A percentile compares a stretch with the other conserved stretches of the same genome.
These are phyloP conservation scores for Perizoma affinitatum DNA, from an alignment of 2,888 invertebrate species.

Conservation along the genomic window DNA sequence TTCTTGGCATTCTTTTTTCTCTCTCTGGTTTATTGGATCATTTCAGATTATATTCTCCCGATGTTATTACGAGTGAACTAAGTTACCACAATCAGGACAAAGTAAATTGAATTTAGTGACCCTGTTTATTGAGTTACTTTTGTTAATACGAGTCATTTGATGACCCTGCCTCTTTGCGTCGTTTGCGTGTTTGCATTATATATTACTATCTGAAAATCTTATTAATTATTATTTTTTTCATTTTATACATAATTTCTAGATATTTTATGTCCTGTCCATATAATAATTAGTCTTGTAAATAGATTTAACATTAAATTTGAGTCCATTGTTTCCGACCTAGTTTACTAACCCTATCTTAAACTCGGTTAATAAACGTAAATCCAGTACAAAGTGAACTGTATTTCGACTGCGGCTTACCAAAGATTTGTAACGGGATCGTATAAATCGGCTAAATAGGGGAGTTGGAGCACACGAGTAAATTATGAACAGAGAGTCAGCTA, in stretches of 20 bases:
- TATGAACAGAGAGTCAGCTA: conserved; percentile 2
- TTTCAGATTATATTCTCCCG: conserved; percentile 26
- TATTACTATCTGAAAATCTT: too few species aligned
- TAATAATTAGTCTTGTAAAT: conserved; percentile 7
- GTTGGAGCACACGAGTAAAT: conserved; percentile 18
- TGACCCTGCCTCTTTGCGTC: neutral
- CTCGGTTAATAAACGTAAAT: conserved; percentile 72
- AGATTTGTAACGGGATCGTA: conserved; percentile 67
- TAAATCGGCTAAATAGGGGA: conserved; percentile 40
- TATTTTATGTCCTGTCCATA: neutral
- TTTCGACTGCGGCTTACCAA: conserved; percentile 70
- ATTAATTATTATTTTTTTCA: too few species aligned
- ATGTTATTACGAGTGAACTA: conserved; percentile 16
- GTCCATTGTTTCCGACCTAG: conserved; percentile 20
- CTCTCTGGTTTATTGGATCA: conserved; percentile 33
- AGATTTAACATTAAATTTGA: conserved; percentile 11
- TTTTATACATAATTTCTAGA: too few species aligned
- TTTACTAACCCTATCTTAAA: conserved; percentile 48
- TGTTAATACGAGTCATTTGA: neutral
- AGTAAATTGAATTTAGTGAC: conserved; percentile 13
- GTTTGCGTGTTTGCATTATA: neutral
- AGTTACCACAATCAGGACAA: conserved; percentile 12
- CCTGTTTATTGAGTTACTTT: conserved; percentile 9
- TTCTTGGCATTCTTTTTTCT: conserved; percentile 40
- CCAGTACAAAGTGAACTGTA: conserved; percentile 66